phyloP scores from a whole-genome alignment of 64 coral and sea anemone genomes.

The Montipora capricornis region DNA sequence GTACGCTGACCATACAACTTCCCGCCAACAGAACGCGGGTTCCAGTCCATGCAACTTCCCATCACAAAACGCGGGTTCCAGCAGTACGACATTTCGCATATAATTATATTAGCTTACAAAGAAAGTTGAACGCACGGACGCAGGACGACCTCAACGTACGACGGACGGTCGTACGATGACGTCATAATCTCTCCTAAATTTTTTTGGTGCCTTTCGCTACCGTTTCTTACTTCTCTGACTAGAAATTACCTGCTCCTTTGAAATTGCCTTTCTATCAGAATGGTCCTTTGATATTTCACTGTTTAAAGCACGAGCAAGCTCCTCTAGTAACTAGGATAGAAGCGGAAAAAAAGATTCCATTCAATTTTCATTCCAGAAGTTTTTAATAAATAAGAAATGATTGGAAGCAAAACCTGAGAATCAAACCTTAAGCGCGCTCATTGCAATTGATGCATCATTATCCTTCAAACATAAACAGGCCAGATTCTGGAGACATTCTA shows the following conservation, averaged over 20 bases:
- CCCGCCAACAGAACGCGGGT: no score
- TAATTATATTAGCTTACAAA: no score
- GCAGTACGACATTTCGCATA: no score
- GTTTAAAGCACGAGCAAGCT: constrained; percentile 84
- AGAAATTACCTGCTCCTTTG: constrained; percentile 60
- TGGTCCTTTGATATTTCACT: constrained; percentile 22
- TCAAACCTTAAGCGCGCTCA: constrained; percentile 72
- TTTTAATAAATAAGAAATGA: neutral
- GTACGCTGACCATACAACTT: no score
- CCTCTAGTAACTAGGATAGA: constrained; percentile 71
- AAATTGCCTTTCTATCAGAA: constrained; percentile 1
- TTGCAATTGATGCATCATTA: constrained; percentile 49
- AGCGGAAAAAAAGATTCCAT: neutral
- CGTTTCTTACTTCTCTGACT: neutral
- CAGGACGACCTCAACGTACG: no score
- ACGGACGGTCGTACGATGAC: no score
- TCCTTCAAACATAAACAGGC: constrained; percentile 76
- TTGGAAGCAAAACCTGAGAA: neutral
- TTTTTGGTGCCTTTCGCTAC: no score
- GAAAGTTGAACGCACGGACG: no score
- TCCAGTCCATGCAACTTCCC: no score
- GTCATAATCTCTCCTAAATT: no score
- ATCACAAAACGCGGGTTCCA: no score
- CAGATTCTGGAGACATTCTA: constrained; percentile 48
- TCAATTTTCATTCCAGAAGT: no score